Conservation (phyloP, 92 coral and sea anemone species). For the Heteractis magnifica region DNA sequence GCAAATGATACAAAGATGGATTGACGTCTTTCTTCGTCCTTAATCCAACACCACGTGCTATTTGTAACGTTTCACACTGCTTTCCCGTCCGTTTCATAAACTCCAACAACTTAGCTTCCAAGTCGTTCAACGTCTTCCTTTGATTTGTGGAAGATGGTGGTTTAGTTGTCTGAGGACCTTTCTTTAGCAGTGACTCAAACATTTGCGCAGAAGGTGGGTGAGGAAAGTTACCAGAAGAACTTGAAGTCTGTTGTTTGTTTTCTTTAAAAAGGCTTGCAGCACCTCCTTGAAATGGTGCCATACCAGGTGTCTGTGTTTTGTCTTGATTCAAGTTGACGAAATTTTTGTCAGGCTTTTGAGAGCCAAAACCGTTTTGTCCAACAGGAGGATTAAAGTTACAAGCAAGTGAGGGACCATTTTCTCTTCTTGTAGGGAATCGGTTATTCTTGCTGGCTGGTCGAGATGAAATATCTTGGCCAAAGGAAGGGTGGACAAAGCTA, state of each 20-base stretch:
- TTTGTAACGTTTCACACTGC: slow-evolving; percentile 61
- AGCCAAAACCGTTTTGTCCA: background rate
- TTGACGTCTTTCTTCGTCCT: slow-evolving; percentile 81
- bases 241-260: background rate
- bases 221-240: slow-evolving; percentile 44
- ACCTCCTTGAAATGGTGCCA: background rate
- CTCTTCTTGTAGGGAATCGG: background rate
- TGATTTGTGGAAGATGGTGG: slow-evolving; percentile 18
- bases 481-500: background rate
- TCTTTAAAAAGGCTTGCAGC: background rate
- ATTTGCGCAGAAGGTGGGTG: slow-evolving; percentile 70
- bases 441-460: background rate
- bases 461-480: background rate
- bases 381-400: background rate
- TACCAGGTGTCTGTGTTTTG: background rate
- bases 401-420: background rate
- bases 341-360: background rate
- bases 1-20: slow-evolving; percentile 75
- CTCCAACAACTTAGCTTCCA: slow-evolving; percentile 51
- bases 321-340: background rate
- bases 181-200: slow-evolving; percentile 43
- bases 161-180: slow-evolving; percentile 64
- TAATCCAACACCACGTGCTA: slow-evolving; percentile 61
- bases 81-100: slow-evolving; percentile 67
- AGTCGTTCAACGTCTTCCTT: slow-evolving; percentile 35